Evolutionary conservation across 2,797 vertebrate species (phyloP), one percentile per base, ranked within the genome.

Genomic region (Simalia tracyae): DNA sequence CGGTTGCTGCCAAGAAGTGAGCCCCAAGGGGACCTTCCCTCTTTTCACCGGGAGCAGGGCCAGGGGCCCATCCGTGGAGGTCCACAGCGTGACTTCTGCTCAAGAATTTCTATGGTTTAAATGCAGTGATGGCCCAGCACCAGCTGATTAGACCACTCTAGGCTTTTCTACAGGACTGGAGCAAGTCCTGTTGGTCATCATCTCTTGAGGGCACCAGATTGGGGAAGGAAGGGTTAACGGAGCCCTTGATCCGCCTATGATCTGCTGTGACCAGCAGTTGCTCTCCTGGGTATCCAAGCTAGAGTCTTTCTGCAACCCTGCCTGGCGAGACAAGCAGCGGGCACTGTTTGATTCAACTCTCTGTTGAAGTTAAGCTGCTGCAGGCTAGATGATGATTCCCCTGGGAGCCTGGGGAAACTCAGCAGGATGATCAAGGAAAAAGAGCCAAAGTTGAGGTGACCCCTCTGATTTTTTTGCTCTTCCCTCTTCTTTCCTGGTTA

Each of bases 1-100:
- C 98, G 0, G 98, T 98, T 92, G 97, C 98, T 14, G 98, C 98
- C 81, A 99, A 99, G 95, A 99, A 99, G 98, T 98, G 96, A 97
- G 97, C 72, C 15, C 42, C 0, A 0, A 5, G n/a, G 26, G n/a
- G 11, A 2, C 1, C 26, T 22, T 7, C 7, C 8, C 0, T 1
- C 1, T 5, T 60, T 46, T 14, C 12, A 5, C 14, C 42, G n/a
- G 26, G 10, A 87, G 36, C 10, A 2, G 46, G 6, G 42, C 17
- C 26, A 10, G 22, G 28, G 36, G 9, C 6, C 36, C 10, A 5
- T 12, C 50, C 11, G 1, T n/a, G 46, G 63, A 54, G 4, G 46
- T 36, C 31, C 31, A 1, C 63, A 56, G 24, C 5, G 19, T 14
- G 63, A 22, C 14, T 60, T 17, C 59, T 60, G 22, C n/a, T 3